Percentiles rank a stretch among this genome's conserved stretches.
These are phyloP conservation scores for Tachina grossa DNA, from an alignment of 2,888 invertebrate species.

Conservation along the genomic window DNA sequence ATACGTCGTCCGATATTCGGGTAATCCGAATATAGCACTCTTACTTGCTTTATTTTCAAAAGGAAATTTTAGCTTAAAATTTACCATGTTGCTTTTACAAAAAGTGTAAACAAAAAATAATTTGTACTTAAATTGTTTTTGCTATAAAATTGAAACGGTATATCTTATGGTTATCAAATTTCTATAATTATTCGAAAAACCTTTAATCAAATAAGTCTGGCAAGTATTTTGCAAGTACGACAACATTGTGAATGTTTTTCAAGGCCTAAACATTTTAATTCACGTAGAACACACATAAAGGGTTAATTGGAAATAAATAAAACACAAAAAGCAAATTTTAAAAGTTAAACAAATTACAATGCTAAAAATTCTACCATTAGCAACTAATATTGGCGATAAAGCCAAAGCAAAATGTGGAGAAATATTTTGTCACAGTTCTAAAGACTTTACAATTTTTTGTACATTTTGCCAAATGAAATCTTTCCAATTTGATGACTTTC, in stretches of 20 bases:
- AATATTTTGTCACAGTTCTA: constrained; percentile 77
- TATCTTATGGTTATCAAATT: too few species aligned
- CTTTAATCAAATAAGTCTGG: constrained; percentile 27
- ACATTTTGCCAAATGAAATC: constrained; percentile 78
- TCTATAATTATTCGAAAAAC: too few species aligned
- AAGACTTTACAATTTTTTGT: constrained; percentile 77
- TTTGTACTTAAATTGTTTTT: too few species aligned
- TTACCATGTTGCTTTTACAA: too few species aligned
- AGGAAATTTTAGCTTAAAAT: too few species aligned
- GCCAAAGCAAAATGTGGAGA: constrained; percentile 78
- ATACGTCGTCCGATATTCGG: too few species aligned
- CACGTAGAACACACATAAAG: constrained; percentile 45
- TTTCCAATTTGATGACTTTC: constrained; percentile 78
- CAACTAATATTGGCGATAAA: neutral
- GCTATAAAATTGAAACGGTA: too few species aligned
- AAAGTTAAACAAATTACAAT: constrained; percentile 29
- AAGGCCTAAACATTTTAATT: constrained; percentile 6
- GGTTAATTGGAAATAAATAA: constrained; percentile 55
- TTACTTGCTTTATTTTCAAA: too few species aligned
- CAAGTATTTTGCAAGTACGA: constrained; percentile 1
- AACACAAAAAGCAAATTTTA: neutral
- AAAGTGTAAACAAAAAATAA: too few species aligned
- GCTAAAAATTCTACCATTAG: constrained; percentile 54
- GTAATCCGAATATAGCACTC: too few species aligned
- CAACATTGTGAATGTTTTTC: constrained; percentile 54